Evolutionary conservation across 2,113 vertebrate genomes (phyloP).

Genomic region (Melanerpes formicivorus): DNA sequence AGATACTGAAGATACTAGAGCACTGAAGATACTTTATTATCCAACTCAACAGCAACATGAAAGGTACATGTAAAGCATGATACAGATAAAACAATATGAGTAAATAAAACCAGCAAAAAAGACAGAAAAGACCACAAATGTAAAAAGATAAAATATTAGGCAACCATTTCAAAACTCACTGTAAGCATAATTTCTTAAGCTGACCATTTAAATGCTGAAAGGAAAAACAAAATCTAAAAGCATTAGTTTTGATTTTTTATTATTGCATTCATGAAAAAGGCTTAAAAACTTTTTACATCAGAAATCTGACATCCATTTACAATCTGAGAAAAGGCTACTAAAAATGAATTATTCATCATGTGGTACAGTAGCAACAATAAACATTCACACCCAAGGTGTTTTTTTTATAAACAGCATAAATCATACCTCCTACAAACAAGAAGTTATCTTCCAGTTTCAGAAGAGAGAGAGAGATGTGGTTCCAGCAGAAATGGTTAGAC

Average conservation of each 20-base stretch:
- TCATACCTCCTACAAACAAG: neutral
- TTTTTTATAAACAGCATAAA: neutral
- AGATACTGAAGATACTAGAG: neutral
- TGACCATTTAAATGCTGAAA: neutral
- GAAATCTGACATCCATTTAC: slow-evolving; percentile 15
- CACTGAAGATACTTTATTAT: neutral
- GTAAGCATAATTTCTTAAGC: neutral
- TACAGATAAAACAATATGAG: neutral
- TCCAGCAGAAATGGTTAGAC: slow-evolving; percentile 29
- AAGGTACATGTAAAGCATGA: neutral
- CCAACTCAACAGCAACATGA: neutral
- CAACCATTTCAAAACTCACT: neutral
- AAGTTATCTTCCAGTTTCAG: slow-evolving; percentile 5
- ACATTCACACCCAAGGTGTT: neutral
- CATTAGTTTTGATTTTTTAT: neutral
- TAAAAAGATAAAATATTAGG: neutral
- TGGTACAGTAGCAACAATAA: slow-evolving; percentile 17
- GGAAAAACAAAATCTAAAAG: neutral
- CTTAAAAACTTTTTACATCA: neutral
- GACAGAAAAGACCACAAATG: neutral
- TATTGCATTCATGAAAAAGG: neutral
- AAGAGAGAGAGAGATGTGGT: slow-evolving; percentile 21
- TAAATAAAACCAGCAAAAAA: neutral
- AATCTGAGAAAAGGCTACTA: slow-evolving; percentile 3
- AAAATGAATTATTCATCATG: slow-evolving; percentile 9